phyloP scores from a whole-genome alignment of 2,888 invertebrate species.

The Drosophila bunnanda region DNA sequence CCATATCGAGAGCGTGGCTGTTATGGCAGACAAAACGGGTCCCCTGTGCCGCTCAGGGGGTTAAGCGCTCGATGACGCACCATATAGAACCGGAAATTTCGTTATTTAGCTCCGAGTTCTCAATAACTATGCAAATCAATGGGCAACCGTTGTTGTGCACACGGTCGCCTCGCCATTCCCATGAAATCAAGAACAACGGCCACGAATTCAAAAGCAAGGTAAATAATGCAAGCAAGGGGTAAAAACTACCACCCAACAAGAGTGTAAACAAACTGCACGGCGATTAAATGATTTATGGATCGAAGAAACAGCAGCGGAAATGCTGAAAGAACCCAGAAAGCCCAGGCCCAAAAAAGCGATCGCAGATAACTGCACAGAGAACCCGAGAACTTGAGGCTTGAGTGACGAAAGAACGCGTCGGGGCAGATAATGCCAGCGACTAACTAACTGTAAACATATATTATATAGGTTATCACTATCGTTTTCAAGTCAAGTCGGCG shows the following conservation, averaged over 20 bases:
- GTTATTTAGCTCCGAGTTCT: constrained; percentile 19
- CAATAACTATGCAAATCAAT: constrained; percentile 47
- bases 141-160: constrained; percentile 14
- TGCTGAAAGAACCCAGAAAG: constrained; percentile 26
- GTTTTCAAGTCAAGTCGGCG: constrained; percentile 37
- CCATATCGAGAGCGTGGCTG: constrained; percentile 35
- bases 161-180: constrained; percentile 21
- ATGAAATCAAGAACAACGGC: constrained; percentile 10
- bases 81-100: constrained; percentile 47
- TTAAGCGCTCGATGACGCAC: constrained; percentile 60
- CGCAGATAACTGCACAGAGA: constrained; percentile 23
- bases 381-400: constrained; percentile 15
- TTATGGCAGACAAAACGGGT: constrained; percentile 42
- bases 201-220: constrained; percentile 4
- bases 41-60: constrained; percentile 24
- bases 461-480: constrained; percentile 76
- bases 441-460: constrained; percentile 58
- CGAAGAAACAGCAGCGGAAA: constrained; percentile 37
- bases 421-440: constrained; percentile 57
- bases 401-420: constrained; percentile 36
- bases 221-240: constrained; percentile 10
- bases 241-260: constrained; percentile 26
- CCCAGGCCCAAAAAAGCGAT: constrained; percentile 22
- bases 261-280: constrained; percentile 33
- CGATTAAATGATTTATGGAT: constrained; percentile 59